Percentiles rank a stretch among this genome's conserved stretches.
These are phyloP conservation scores for Psilanteris sp. DNA, from an alignment of 1,140 invertebrate genomes.

Conservation along the genomic window DNA sequence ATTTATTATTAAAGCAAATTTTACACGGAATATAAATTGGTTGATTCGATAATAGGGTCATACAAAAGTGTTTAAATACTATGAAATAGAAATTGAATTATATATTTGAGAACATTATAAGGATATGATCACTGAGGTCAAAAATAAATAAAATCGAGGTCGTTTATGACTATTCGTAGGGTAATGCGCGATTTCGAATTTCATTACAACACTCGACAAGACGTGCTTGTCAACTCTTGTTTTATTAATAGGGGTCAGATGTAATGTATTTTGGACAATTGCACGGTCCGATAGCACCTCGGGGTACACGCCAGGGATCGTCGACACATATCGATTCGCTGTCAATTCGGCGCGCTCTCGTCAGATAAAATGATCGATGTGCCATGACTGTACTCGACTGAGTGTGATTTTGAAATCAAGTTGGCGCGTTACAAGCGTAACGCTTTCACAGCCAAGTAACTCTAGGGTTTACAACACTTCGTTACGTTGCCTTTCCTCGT, in stretches of 20 bases:
- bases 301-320: slow-evolving; percentile 11
- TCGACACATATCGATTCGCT: slow-evolving; percentile 54
- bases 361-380: slow-evolving; percentile 60
- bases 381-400: slow-evolving; percentile 49
- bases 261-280: slow-evolving; percentile 53
- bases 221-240: slow-evolving; percentile 46
- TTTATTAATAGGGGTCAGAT: slow-evolving; percentile 50
- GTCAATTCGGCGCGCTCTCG: slow-evolving; percentile 54
- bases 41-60: too few relatives aligned
- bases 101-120: too few relatives aligned
- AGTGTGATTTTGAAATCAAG: slow-evolving; percentile 61
- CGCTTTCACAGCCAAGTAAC: slow-evolving; percentile 36
- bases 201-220: slow-evolving; percentile 43
- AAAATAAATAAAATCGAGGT: slow-evolving; percentile 12
- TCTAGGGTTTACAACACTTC: slow-evolving; percentile 43
- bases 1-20: too few relatives aligned
- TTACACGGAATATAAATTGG: too few relatives aligned
- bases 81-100: too few relatives aligned
- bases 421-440: slow-evolving; percentile 60
- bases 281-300: slow-evolving; percentile 30
- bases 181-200: slow-evolving; percentile 13
- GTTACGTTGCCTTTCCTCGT: slow-evolving; percentile 54
- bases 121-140: too few relatives aligned
- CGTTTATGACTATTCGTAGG: slow-evolving; percentile 12
- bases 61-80: too few relatives aligned